Conservation (phyloP, 2,113 vertebrate genomes). For the Diglossa brunneiventris region DNA sequence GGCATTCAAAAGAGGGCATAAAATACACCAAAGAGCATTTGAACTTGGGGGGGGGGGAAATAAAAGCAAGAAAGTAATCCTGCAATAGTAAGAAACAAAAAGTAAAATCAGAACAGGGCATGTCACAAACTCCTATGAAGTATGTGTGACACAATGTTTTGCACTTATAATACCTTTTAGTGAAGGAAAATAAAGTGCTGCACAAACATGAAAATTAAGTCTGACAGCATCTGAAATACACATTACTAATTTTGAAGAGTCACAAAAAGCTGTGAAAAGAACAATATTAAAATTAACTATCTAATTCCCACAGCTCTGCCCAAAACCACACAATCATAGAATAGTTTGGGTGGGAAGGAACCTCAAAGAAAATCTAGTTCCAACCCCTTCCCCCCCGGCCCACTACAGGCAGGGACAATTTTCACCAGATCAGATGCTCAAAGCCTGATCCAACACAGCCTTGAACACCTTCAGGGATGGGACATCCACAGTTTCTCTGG, state of each 20-base stretch:
- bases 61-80: background rate
- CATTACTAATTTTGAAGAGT: background rate
- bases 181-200: background rate
- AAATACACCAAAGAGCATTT: background rate
- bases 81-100: background rate
- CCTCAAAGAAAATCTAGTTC: background rate
- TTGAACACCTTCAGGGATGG: background rate
- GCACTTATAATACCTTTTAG: background rate
- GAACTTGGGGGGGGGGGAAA: background rate
- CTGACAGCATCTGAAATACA: background rate
- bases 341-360: background rate
- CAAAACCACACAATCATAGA: background rate
- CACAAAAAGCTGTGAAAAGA: background rate
- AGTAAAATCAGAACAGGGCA: background rate
- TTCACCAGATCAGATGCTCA: background rate
- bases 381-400: rapidly evolving
- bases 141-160: background rate
- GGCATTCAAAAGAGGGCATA: background rate
- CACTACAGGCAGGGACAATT: background rate
- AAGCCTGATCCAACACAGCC: background rate
- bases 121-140: background rate
- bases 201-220: background rate
- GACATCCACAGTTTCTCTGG: background rate
- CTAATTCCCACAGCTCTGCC: background rate
- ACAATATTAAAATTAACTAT: background rate